Conservation (phyloP, 2,797 vertebrate species). For the Melanotaenia trifasciata region DNA sequence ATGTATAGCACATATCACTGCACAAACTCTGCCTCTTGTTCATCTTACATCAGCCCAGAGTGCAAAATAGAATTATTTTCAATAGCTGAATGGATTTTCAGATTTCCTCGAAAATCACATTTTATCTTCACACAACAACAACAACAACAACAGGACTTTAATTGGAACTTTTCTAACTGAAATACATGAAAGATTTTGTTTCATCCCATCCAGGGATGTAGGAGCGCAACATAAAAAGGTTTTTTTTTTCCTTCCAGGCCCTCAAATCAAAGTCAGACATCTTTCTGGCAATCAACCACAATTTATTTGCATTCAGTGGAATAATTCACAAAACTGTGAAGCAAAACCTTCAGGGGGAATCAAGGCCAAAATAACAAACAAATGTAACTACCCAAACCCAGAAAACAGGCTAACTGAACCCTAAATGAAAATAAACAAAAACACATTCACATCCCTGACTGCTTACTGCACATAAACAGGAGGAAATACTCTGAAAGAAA, state of each 20-base stretch:
- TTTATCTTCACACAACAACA: slow-evolving; percentile 4
- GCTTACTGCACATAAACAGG: too few relatives aligned
- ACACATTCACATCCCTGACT: too few relatives aligned
- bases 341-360: too few relatives aligned
- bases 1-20: slow-evolving; percentile 17
- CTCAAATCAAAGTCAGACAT: neutral
- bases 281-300: too few relatives aligned
- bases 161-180: neutral
- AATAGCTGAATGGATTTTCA: slow-evolving; percentile 3
- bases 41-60: slow-evolving; percentile 15
- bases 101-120: slow-evolving; percentile 5
- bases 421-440: too few relatives aligned
- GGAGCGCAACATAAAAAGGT: neutral
- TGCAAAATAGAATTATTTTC: slow-evolving; percentile 11
- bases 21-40: slow-evolving; percentile 5
- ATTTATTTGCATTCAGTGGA: too few relatives aligned
- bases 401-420: too few relatives aligned
- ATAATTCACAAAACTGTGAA: too few relatives aligned
- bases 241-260: neutral
- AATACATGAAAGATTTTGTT: slow-evolving; percentile 2
- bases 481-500: too few relatives aligned
- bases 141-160: slow-evolving; percentile 8
- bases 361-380: too few relatives aligned
- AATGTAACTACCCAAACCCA: too few relatives aligned
- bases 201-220: neutral